A percentile compares a stretch with the other conserved stretches of the same genome.
phyloP scores from a whole-genome alignment of 2,113 vertebrate species.

The Phalacrocorax pelagicus region DNA sequence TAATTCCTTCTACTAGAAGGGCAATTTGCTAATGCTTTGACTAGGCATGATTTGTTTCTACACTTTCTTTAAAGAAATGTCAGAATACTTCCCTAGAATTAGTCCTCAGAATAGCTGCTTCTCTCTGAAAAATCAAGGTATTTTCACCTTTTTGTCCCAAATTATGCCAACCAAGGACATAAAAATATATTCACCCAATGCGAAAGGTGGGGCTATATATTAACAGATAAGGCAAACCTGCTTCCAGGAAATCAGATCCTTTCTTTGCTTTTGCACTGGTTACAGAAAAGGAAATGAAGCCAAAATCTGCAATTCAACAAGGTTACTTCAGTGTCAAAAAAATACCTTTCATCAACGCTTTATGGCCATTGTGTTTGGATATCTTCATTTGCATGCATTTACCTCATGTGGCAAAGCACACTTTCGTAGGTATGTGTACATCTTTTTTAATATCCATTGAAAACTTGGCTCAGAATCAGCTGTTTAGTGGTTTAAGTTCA shows the following conservation, averaged over 20 bases:
- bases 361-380: constrained; percentile 54
- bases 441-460: constrained; percentile 37
- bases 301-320: constrained; percentile 67
- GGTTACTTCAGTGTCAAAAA: constrained; percentile 51
- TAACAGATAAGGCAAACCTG: constrained; percentile 63
- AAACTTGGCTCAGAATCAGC: constrained; percentile 45
- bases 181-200: background rate
- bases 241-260: constrained; percentile 64
- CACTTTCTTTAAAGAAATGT: background rate
- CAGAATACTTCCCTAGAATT: background rate
- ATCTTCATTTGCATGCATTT: constrained; percentile 63
- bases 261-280: constrained; percentile 53
- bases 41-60: background rate
- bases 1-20: background rate
- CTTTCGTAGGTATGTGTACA: background rate
- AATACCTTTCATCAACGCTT: constrained; percentile 49
- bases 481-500: constrained; percentile 4
- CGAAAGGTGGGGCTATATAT: constrained; percentile 42
- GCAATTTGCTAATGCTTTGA: background rate
- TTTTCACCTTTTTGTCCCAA: background rate
- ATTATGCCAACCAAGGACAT: background rate
- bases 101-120: background rate
- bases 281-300: constrained; percentile 66
- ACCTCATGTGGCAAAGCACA: background rate
- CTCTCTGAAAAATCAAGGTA: constrained; percentile 25